Conservation (phyloP, 2,113 vertebrate genomes). For the Phocoena sinus region DNA sequence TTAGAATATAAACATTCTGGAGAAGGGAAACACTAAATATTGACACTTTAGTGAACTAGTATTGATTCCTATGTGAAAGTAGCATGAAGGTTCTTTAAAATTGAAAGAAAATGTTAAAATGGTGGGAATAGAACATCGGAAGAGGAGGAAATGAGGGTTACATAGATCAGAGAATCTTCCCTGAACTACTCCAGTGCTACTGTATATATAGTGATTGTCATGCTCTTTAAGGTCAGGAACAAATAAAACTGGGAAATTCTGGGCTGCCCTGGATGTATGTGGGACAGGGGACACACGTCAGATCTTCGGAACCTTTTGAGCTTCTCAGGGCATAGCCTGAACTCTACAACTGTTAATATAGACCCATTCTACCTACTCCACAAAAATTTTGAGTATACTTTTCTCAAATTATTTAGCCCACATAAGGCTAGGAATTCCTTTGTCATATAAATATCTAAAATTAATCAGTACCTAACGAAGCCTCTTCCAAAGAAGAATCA, state of each 20-base stretch:
- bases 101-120: neutral
- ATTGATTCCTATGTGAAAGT: neutral
- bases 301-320: too few relatives aligned
- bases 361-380: neutral
- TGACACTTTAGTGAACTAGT: neutral
- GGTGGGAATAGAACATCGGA: neutral
- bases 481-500: conserved; percentile 50
- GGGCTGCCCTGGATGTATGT: neutral
- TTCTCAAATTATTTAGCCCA: neutral
- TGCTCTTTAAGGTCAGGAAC: neutral
- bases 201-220: neutral
- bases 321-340: neutral
- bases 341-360: accelerated
- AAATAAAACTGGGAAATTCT: neutral
- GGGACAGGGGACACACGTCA: accelerated
- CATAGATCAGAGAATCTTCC: neutral
- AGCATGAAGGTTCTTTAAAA: neutral
- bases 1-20: neutral
- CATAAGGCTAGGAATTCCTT: neutral
- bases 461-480: conserved; percentile 74
- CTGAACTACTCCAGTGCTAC: neutral
- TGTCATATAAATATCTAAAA: neutral
- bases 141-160: neutral
- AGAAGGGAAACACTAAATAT: neutral
- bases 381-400: neutral